These are phyloP conservation scores for Rhimphoctona megacephalus DNA, from an alignment of 2,888 invertebrate species.

Conservation along the genomic window DNA sequence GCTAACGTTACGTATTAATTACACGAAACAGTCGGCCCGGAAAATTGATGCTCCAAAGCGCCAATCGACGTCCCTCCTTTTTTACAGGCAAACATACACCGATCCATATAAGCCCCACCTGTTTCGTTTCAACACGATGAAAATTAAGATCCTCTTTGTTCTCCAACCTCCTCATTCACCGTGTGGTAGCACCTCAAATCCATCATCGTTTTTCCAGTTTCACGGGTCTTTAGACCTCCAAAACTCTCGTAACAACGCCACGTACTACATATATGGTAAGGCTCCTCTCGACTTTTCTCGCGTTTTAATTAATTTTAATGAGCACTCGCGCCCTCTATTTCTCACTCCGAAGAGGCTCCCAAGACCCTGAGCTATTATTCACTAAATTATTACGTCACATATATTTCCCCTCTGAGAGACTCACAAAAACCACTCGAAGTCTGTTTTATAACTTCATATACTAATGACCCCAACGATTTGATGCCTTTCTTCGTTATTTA, in stretches of 20 bases:
- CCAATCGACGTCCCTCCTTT: conserved; percentile 51
- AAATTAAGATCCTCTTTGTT: conserved; percentile 47
- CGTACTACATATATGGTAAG: background rate
- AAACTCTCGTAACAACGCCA: conserved; percentile 2
- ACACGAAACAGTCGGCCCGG: conserved; percentile 74
- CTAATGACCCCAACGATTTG: conserved; percentile 40
- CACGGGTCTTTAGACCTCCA: background rate
- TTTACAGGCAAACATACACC: conserved; percentile 20
- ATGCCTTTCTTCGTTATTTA: conserved; percentile 50
- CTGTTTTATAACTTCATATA: conserved; percentile 20
- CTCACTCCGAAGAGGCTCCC: conserved; percentile 6
- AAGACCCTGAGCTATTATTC: conserved; percentile 11
- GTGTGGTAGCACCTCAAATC: conserved; percentile 22
- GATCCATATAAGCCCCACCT: conserved; percentile 20
- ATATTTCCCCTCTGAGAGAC: background rate
- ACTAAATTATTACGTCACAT: conserved; percentile 55
- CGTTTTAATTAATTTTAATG: conserved; percentile 63
- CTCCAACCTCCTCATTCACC: conserved; percentile 6
- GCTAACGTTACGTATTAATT: conserved; percentile 77
- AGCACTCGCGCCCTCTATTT: conserved; percentile 19
- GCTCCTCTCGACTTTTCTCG: conserved; percentile 47
- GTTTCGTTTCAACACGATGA: conserved; percentile 27
- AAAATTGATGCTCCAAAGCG: conserved; percentile 75
- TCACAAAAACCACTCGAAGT: conserved; percentile 15
- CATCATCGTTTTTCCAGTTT: conserved; percentile 47